Base-by-base conservation (phyloP, 2,113 vertebrate genomes). In the Progne subis region DNA sequence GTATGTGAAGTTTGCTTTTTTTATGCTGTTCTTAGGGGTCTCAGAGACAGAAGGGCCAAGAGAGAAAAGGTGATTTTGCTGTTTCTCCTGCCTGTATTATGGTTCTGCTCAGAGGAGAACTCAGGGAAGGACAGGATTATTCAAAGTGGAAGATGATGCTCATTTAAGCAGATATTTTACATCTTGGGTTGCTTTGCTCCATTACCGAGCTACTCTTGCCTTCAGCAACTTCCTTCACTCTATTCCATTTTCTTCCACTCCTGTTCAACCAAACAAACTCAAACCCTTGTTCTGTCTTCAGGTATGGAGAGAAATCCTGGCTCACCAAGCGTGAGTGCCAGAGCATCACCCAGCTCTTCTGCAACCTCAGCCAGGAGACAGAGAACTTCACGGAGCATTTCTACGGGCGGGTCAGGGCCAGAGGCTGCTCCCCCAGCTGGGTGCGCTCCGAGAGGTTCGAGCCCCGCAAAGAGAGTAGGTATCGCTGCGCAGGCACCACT, bases 231-330 rank as follows among this genome's bases (percentile, higher is more conserved):
- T 70, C 60, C 31, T 78, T 20, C 59, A 86, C 41, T 43, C 50
- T 47, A 1, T 24, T 69, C 71, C 12, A 0, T 29, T 55, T 12
- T 55, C 43, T 50, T 49, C 49, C 37, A 15, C 8, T 28, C 17
- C 24, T 25, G 56, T 44, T 28, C 53, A 44, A 57, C 55, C 60
- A 18, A 64, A n/a, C 13, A 7, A 29, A 39, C 77, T 65, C 77
- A 29, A 87, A 57, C 37, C 8, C 8, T 21, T 12, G 67, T 69
- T 86, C 11, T 21, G 18, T 31, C 46, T 60, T 24, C 95, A 98
- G 98, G 83, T 98, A 98, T 8, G 98, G 98, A 63, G 93, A 97
- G 20, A 85, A 18, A 17, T 14, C 19, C 31, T 98, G 98, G 98
- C 79, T 96, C 31, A n/a, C 13, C 14, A 98, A 98, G 70, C n/a